Percentiles rank a stretch among this genome's conserved stretches.
These are phyloP conservation scores for Aleiodes leptofemur DNA, from an alignment of 2,888 invertebrate species.

Conservation along the genomic window DNA sequence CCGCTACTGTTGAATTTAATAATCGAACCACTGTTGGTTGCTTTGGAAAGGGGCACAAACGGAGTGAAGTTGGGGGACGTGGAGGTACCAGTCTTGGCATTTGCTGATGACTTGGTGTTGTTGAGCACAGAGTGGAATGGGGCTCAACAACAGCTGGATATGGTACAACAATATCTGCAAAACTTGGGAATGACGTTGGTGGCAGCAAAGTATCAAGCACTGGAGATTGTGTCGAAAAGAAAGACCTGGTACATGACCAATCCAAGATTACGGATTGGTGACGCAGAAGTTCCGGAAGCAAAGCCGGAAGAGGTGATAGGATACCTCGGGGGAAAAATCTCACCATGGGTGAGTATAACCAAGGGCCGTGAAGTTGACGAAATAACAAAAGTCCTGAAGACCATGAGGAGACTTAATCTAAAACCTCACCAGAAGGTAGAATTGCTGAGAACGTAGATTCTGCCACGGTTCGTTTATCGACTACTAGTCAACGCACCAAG, in stretches of 20 bases:
- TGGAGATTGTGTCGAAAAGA: neutral
- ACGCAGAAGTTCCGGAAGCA: neutral
- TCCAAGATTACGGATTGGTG: neutral
- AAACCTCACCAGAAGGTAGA: conserved; percentile 42
- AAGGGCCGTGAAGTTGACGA: conserved; percentile 29
- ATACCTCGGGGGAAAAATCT: conserved; percentile 19
- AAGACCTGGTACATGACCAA: conserved; percentile 45
- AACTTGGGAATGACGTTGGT: conserved; percentile 48
- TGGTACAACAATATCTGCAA: rapidly evolving
- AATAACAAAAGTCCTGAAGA: neutral
- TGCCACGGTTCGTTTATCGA: conserved; percentile 36
- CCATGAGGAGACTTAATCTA: conserved; percentile 16
- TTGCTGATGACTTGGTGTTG: conserved; percentile 56
- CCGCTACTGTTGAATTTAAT: conserved; percentile 46
- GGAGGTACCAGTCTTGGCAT: conserved; percentile 38
- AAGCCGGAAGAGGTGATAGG: neutral
- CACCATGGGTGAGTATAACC: conserved; percentile 37
- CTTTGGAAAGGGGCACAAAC: conserved; percentile 1
- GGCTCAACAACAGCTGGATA: conserved; percentile 10
- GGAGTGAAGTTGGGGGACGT: neutral
- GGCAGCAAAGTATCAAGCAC: conserved; percentile 37
- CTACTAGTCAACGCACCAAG: conserved; percentile 26
- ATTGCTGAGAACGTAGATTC: conserved; percentile 20
- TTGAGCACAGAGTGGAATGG: neutral
- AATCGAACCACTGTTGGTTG: conserved; percentile 60